Evolutionary conservation across 1,140 invertebrate genomes (phyloP).

Genomic region (Apis florea): DNA sequence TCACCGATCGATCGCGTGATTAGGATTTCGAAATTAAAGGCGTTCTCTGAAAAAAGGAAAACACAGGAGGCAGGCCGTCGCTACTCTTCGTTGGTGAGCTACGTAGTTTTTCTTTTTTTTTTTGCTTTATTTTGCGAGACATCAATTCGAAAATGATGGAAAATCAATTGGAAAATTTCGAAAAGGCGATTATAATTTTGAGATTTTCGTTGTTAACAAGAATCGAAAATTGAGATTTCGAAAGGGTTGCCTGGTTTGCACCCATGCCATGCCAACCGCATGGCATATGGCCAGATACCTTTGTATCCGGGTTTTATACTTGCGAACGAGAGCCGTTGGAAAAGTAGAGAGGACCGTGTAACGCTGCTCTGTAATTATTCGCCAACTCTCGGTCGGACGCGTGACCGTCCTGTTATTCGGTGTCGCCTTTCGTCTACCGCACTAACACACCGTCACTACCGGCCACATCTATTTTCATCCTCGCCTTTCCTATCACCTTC

Average conservation of each 20-base stretch:
- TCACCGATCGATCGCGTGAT: conserved; percentile 36
- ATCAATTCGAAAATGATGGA: too few species aligned
- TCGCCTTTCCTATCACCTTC: background rate
- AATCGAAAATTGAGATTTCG: too few species aligned
- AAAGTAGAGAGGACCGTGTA: conserved; percentile 56
- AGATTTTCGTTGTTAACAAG: too few species aligned
- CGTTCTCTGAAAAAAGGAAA: background rate
- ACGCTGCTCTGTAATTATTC: conserved; percentile 62
- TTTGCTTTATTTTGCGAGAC: background rate
- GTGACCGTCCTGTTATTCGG: conserved; percentile 60
- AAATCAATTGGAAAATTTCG: too few species aligned
- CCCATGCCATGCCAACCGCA: too few species aligned
- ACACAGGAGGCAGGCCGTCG: background rate
- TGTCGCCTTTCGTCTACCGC: conserved; percentile 54
- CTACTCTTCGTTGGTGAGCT: background rate
- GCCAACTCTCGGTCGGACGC: conserved; percentile 31
- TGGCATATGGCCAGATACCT: background rate
- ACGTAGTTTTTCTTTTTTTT: background rate
- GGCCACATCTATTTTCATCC: background rate
- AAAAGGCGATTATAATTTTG: too few species aligned
- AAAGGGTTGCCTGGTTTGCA: background rate
- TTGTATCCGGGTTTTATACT: background rate
- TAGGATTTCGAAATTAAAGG: conserved; percentile 30
- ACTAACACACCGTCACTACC: background rate
- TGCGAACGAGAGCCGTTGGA: background rate